Conservation (phyloP, 2,888 invertebrate species). For the Dryadula phaetusa region DNA sequence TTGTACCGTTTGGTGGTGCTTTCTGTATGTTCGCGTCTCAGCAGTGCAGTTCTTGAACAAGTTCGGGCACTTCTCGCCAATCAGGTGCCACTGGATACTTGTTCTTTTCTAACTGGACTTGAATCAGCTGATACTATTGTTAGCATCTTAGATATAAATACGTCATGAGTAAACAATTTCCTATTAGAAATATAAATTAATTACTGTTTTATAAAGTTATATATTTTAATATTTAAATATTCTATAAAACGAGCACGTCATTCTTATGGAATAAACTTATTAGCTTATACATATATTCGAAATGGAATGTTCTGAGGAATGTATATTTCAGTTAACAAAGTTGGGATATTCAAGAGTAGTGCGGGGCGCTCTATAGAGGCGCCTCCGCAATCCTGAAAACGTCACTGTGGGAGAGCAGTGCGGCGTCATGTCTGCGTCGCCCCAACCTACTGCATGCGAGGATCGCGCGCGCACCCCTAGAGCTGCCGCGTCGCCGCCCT, state of each 20-base stretch:
- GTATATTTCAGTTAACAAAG: slow-evolving; percentile 69
- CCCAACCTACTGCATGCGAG: slow-evolving; percentile 69
- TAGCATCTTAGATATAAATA: slow-evolving; percentile 57
- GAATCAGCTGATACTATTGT: slow-evolving; percentile 77
- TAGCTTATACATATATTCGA: not conserved
- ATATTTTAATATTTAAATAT: not conserved
- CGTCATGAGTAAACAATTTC: not conserved
- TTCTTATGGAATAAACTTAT: slow-evolving; percentile 17
- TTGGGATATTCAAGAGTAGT: slow-evolving; percentile 62
- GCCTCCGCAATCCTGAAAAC: slow-evolving; percentile 71
- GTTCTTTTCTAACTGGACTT: slow-evolving; percentile 82
- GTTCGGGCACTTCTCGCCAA: slow-evolving; percentile 78
- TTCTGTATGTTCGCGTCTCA: slow-evolving; percentile 57
- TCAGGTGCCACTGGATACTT: slow-evolving; percentile 81
- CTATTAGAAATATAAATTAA: slow-evolving; percentile 1
- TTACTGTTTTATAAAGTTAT: not conserved
- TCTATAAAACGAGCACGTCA: slow-evolving; percentile 50
- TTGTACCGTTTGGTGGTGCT: slow-evolving; percentile 77
- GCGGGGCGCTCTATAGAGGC: slow-evolving; percentile 76
- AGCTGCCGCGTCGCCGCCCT: slow-evolving; percentile 79
- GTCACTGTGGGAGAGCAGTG: slow-evolving; percentile 61
- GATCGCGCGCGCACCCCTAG: slow-evolving; percentile 76
- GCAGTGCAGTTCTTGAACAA: slow-evolving; percentile 76
- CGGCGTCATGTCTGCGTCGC: slow-evolving; percentile 78
- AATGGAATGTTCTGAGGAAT: slow-evolving; percentile 35